phyloP scores from a whole-genome alignment of 2,888 invertebrate species.

The Drosophila nr. medialis region DNA sequence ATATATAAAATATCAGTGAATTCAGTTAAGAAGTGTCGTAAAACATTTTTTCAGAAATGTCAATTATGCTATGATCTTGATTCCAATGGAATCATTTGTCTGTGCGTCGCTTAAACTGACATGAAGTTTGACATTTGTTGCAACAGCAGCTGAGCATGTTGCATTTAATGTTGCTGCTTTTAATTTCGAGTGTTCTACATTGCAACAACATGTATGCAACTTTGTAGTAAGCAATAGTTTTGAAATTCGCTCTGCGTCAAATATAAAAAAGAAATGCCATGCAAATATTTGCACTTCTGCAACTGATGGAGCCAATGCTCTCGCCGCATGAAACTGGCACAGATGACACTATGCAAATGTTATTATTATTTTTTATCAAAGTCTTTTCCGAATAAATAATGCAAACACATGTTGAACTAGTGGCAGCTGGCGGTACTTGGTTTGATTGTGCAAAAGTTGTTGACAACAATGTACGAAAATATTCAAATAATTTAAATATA shows the following conservation, averaged over 20 bases:
- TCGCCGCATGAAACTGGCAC: constrained; percentile 60
- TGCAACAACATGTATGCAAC: constrained; percentile 34
- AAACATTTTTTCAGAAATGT: too few species aligned
- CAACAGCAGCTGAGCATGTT: constrained; percentile 47
- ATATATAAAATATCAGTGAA: neutral
- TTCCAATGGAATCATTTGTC: neutral
- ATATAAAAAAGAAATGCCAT: constrained; percentile 34
- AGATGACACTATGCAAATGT: constrained; percentile 82
- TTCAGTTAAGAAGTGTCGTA: neutral
- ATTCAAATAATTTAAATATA: constrained; percentile 4
- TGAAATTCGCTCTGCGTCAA: constrained; percentile 52
- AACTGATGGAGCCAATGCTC: constrained; percentile 24
- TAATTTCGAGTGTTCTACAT: constrained; percentile 67
- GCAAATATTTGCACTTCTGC: constrained; percentile 65
- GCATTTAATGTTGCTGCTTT: constrained; percentile 64
- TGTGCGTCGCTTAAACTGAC: neutral
- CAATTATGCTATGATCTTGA: too few species aligned
- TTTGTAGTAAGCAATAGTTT: constrained; percentile 51
- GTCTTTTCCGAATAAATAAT: constrained; percentile 8
- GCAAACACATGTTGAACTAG: constrained; percentile 6
- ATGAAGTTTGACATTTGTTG: constrained; percentile 7
- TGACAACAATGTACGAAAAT: constrained; percentile 2
- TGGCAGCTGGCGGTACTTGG: constrained; percentile 29
- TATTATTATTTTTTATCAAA: constrained; percentile 8
- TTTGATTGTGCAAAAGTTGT: constrained; percentile 39